phyloP scores from a whole-genome alignment of 1,140 invertebrate species.

The Leucophenga varia region DNA sequence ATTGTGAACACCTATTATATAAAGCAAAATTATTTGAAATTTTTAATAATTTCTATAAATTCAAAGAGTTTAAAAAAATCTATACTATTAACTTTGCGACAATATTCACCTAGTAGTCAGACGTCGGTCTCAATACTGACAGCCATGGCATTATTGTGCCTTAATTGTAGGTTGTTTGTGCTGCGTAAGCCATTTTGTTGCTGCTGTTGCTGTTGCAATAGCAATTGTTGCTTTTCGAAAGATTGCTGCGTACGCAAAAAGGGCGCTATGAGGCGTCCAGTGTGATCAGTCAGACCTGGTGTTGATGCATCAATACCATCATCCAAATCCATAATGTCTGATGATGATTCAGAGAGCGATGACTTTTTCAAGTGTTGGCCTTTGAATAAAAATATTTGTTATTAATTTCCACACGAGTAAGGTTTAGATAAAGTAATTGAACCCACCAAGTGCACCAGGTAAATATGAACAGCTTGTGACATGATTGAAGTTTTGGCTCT shows the following conservation, averaged over 20 bases:
- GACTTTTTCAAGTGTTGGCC: slow-evolving; percentile 88
- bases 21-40: not conserved
- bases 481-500: slow-evolving; percentile 96
- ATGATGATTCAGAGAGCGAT: slow-evolving; percentile 88
- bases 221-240: slow-evolving; percentile 51
- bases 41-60: not conserved
- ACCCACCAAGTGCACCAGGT: slow-evolving; percentile 82
- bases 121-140: slow-evolving; percentile 96
- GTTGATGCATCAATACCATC: slow-evolving; percentile 79
- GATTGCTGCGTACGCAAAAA: slow-evolving; percentile 56
- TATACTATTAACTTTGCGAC: too few species aligned
- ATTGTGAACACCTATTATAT: not conserved
- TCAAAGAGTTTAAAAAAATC: too few species aligned
- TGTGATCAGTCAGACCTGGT: slow-evolving; percentile 62
- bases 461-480: slow-evolving; percentile 95
- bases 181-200: slow-evolving; percentile 60
- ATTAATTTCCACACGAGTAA: too few species aligned
- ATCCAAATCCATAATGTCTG: slow-evolving; percentile 93
- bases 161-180: slow-evolving; percentile 80
- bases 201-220: slow-evolving; percentile 42
- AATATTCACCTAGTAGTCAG: slow-evolving; percentile 85
- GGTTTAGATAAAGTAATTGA: too few species aligned
- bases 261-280: slow-evolving; percentile 54
- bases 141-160: slow-evolving; percentile 73
- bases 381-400: slow-evolving; percentile 43